phyloP scores from a whole-genome alignment of 2,113 vertebrate genomes.

The Lepisosteus oculatus region DNA sequence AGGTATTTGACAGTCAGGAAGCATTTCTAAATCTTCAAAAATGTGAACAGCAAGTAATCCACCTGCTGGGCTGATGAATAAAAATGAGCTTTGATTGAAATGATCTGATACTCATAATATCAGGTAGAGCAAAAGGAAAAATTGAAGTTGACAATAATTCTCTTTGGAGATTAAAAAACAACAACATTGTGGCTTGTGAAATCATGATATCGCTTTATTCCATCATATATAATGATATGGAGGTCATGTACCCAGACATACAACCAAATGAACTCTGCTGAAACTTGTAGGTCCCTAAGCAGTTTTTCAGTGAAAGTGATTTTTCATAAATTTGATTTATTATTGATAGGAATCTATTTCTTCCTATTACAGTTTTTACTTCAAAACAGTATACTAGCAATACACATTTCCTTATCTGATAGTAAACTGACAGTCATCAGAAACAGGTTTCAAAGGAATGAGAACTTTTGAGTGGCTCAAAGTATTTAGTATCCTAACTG shows the following conservation, averaged over 20 bases:
- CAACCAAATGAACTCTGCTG: constrained; percentile 34
- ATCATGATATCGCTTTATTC: constrained; percentile 43
- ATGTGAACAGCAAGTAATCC: constrained; percentile 16
- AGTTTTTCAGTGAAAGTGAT: too few relatives aligned
- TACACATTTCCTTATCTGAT: too few relatives aligned
- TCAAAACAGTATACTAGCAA: neutral
- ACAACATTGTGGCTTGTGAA: neutral
- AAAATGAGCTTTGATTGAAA: constrained; percentile 29
- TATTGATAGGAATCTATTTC: constrained; percentile 33
- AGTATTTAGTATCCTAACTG: too few relatives aligned
- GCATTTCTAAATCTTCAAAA: neutral
- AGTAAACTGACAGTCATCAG: too few relatives aligned
- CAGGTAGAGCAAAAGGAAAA: neutral
- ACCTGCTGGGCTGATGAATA: constrained; percentile 31
- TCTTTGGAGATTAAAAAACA: constrained; percentile 37
- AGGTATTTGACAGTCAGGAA: neutral
- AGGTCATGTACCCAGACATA: constrained; percentile 47
- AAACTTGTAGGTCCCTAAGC: constrained; percentile 31
- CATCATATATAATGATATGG: constrained; percentile 38
- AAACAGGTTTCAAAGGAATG: too few relatives aligned
- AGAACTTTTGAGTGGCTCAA: too few relatives aligned
- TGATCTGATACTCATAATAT: constrained; percentile 26
- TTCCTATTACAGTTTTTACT: constrained; percentile 29
- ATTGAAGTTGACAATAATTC: constrained; percentile 40
- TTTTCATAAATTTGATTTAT: constrained; percentile 35